Evolutionary conservation across 2,113 vertebrate genomes (phyloP), one percentile per base, ranked within the genome.

Genomic region (Oncorhynchus keta): DNA sequence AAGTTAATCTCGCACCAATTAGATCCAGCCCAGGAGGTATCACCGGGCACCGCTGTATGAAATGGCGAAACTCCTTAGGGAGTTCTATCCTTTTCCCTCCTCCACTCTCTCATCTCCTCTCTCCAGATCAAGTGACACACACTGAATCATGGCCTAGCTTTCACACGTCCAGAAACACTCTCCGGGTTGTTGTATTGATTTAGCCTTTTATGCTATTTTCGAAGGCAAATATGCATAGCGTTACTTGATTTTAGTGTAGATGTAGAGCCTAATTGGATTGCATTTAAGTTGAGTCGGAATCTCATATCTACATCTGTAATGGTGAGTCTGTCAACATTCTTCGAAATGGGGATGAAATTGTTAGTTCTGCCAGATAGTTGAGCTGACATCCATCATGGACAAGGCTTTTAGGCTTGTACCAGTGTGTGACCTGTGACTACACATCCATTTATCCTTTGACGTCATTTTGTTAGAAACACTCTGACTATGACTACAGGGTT

Each of bases 1-100:
- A 90, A 93, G 90, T 91, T 92, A 92, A 93, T 92, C 91, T 92
- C 76, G 81, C 87, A 85, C 90, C 92, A 93, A 92, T 93, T 93
- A 92, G 90, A 92, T 93, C 89, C 87, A 91, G 88, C 90, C 90
- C 86, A 90, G 90, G 85, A 91, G 90, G 83, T 87, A 89, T 78
- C 81, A 81, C 82, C 64, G 65, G 85, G 87, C 85, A 69, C 80
- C 75, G 62, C 76, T 80, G 90, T 90, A 89, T 89, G 89, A 93
- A 88, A 92, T 84, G 85, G 79, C 84, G 81, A 22, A 77, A 74
- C 70, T 89, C 90, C 88, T 84, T 73, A 74, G 86, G 90, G 91
- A 85, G 68, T 67, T 59, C 57, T 80, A 70, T n/a, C 35, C 68
- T 22, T 22, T 68, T 65, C 49, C 73, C 78, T 79, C 79, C 64